Conservation (phyloP, 1,140 invertebrate species). For the Mya arenaria region DNA sequence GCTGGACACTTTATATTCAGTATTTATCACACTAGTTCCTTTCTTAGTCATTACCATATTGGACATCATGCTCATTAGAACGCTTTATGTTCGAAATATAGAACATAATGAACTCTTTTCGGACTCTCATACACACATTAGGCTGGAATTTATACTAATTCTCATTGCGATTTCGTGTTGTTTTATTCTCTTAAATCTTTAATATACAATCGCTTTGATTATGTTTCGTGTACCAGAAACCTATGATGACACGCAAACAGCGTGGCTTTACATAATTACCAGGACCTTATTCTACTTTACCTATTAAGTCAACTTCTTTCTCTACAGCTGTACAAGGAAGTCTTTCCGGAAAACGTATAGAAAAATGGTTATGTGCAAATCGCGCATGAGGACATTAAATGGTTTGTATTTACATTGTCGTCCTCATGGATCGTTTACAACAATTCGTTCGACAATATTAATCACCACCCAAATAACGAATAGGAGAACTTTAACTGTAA, state of each 20-base stretch:
- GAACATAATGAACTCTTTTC: slow-evolving; percentile 50
- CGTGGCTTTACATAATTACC: slow-evolving; percentile 43
- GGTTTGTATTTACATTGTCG: no score
- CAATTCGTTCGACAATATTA: no score
- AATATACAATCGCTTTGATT: not conserved
- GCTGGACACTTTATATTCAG: slow-evolving; percentile 64
- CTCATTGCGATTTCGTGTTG: not conserved
- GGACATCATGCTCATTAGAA: slow-evolving; percentile 65
- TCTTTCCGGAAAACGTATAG: slow-evolving; percentile 70
- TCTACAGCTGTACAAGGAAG: slow-evolving; percentile 72
- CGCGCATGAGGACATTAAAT: no score
- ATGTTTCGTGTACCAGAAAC: slow-evolving; percentile 1
- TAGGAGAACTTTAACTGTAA: no score
- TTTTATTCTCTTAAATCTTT: slow-evolving; percentile 5
- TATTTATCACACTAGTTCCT: slow-evolving; percentile 68
- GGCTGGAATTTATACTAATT: slow-evolving; percentile 19
- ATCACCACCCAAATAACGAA: no score
- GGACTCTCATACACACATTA: slow-evolving; percentile 26
- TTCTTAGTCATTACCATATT: slow-evolving; percentile 62
- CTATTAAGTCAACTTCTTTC: slow-evolving; percentile 75
- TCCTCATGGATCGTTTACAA: no score
- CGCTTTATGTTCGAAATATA: slow-evolving; percentile 47
- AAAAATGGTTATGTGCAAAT: no score
- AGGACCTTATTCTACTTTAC: slow-evolving; percentile 73
- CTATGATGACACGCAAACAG: not conserved